Evolutionary conservation across 2,888 invertebrate genomes (phyloP).

Genomic region (Julus scanicus): DNA sequence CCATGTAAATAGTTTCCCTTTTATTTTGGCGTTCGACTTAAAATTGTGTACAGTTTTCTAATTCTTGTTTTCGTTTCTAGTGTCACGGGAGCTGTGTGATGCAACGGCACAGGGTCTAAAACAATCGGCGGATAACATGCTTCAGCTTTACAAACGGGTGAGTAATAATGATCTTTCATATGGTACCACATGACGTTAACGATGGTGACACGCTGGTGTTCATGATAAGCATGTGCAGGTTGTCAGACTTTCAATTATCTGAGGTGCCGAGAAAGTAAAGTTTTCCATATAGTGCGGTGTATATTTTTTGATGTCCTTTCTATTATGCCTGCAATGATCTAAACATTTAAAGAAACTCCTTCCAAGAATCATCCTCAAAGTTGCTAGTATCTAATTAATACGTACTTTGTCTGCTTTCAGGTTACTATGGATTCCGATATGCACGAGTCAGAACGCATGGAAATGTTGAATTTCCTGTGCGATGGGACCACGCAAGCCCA

Average conservation of each 20-base stretch:
- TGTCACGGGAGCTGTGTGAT: constrained; percentile 61
- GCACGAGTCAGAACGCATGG: constrained; percentile 59
- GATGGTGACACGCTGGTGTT: too few relatives aligned
- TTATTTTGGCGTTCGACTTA: neutral
- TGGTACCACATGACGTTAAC: too few relatives aligned
- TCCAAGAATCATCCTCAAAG: too few relatives aligned
- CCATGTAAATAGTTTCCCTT: constrained; percentile 67
- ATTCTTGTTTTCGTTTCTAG: constrained; percentile 56
- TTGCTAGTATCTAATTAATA: too few relatives aligned
- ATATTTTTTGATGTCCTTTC: too few relatives aligned
- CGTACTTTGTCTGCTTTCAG: constrained; percentile 54
- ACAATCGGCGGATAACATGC: constrained; percentile 75
- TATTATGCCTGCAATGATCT: too few relatives aligned
- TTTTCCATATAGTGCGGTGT: too few relatives aligned
- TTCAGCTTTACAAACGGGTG: constrained; percentile 76
- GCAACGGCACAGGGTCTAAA: constrained; percentile 61
- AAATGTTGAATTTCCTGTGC: constrained; percentile 59
- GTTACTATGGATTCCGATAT: constrained; percentile 61
- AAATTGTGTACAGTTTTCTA: neutral
- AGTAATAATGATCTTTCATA: constrained; percentile 23
- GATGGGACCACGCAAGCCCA: constrained; percentile 61
- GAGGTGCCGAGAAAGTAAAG: too few relatives aligned
- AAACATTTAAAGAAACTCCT: too few relatives aligned
- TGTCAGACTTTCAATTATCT: too few relatives aligned
- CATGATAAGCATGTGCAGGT: too few relatives aligned